Evolutionary conservation across 2,113 vertebrate species (phyloP), one percentile per base, ranked within the genome.

Genomic region (Syrmaticus mikado): DNA sequence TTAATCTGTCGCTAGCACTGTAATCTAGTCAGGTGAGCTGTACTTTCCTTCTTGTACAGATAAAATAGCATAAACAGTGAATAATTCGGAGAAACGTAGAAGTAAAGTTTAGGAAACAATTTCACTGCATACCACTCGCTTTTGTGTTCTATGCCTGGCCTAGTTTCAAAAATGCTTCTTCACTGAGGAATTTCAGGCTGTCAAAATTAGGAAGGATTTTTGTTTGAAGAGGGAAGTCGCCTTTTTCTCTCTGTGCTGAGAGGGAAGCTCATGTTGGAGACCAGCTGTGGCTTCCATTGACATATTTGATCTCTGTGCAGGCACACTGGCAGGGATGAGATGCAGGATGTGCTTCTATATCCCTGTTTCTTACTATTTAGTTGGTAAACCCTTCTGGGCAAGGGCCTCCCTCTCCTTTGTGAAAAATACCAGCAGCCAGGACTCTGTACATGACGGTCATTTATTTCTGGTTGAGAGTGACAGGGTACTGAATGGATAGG

Each of bases 1-100:
- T 95, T 92, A 94, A 93, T 95, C 82, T 50, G 70, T 89, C 66
- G 90, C 64, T 92, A 89, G 38, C 38, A 12, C 62, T 85, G 5
- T 67, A 94, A 87, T 94, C 89, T 94, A 13, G 48, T 65, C 66
- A 36, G 55, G 40, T 94, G 86, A 96, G 50, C 68, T 84, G 70
- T 67, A 58, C 94, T 95, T 95, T 89, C 83, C 76, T 66, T 87
- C 34, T 82, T 89, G 68, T 58, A 60, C 65, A 80, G 72, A 89
- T 80, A 95, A 94, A 17, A 84, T 36, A 82, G 61, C 78, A 74
- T 76, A 79, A 86, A 94, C 95, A 82, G 45, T 40, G 70, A 68
- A 87, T 90, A 14, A 21, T 78, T 72, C 20, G 10, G 45, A 84
- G 71, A 68, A 90, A 93, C 65, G 91, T 71, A 76, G 94, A 92